Conservation (phyloP, 2,797 vertebrate species). For the Centropyge bicolor region DNA sequence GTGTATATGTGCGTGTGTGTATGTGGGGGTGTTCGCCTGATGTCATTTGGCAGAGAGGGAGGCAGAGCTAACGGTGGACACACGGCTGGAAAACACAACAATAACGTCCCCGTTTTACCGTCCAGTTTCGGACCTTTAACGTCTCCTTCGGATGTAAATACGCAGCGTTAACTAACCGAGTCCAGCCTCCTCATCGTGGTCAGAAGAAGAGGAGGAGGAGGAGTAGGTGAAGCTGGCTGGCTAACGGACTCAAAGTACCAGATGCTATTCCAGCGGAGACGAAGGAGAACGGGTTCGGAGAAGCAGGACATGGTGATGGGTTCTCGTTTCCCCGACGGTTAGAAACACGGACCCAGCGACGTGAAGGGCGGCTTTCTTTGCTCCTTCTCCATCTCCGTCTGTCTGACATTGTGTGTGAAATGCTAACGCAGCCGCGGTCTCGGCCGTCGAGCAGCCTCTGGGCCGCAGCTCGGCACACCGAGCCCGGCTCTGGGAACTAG, state of each 20-base stretch:
- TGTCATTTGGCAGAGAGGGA: conserved; percentile 79
- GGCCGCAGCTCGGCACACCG: conserved; percentile 81
- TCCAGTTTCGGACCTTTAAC: background rate
- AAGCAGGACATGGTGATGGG: conserved; percentile 76
- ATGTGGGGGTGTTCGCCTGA: conserved; percentile 77
- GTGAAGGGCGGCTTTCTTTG: background rate
- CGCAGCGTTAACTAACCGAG: conserved; percentile 8
- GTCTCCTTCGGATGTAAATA: conserved; percentile 8
- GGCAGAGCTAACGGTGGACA: conserved; percentile 72
- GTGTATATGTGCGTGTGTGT: conserved; percentile 39
- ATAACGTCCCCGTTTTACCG: conserved; percentile 44
- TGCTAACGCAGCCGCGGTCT: conserved; percentile 64
- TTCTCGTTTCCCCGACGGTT: conserved; percentile 79
- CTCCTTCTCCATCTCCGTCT: conserved; percentile 11
- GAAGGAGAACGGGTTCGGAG: conserved; percentile 67
- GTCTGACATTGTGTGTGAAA: conserved; percentile 54
- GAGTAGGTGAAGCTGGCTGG: conserved; percentile 51
- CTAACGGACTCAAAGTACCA: conserved; percentile 75
- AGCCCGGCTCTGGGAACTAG: conserved; percentile 75
- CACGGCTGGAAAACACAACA: conserved; percentile 68
- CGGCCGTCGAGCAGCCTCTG: conserved; percentile 76
- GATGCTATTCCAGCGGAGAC: conserved; percentile 82
- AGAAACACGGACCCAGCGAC: conserved; percentile 33
- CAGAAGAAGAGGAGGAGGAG: background rate
- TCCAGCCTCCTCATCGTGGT: background rate